These are phyloP conservation scores for Sebastes nivosus DNA, from an alignment of 2,797 vertebrate species.

Conservation along the genomic window DNA sequence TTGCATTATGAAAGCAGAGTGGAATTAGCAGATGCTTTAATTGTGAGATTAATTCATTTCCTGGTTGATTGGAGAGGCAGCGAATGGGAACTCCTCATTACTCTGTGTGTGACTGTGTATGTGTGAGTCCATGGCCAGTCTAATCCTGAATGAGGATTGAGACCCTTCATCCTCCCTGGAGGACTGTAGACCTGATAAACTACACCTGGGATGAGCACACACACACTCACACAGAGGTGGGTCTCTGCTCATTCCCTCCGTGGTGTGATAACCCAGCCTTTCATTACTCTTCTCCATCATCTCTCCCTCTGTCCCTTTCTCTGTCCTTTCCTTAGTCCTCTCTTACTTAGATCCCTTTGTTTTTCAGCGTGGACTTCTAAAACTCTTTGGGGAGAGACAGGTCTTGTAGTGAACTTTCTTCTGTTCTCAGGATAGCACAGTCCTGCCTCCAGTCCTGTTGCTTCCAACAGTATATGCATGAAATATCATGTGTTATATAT, in stretches of 20 bases:
- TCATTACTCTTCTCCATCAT: constrained; percentile 73
- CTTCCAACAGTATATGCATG: neutral
- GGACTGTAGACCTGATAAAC: constrained; percentile 78
- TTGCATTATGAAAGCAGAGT: constrained; percentile 79
- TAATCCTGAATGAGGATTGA: constrained; percentile 82
- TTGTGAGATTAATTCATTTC: constrained; percentile 88
- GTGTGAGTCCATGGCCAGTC: constrained; percentile 65
- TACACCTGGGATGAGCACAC: constrained; percentile 66
- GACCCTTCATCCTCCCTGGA: constrained; percentile 69
- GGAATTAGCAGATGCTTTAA: constrained; percentile 85
- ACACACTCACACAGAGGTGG: constrained; percentile 31
- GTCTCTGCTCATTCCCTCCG: constrained; percentile 69
- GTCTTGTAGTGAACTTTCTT: constrained; percentile 51
- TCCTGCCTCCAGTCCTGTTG: neutral
- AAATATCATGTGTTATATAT: neutral
- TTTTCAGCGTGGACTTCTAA: constrained; percentile 54
- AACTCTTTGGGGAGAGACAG: constrained; percentile 48
- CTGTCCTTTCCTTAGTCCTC: constrained; percentile 41
- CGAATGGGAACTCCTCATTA: constrained; percentile 81
- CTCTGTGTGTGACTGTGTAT: constrained; percentile 62
- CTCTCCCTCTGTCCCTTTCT: constrained; percentile 49
- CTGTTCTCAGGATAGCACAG: constrained; percentile 10
- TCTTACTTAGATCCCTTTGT: constrained; percentile 54
- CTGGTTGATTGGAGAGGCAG: constrained; percentile 85
- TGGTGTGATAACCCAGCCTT: constrained; percentile 75